Evolutionary conservation across 2,797 vertebrate genomes (phyloP).

Genomic region (Anomalospiza imberbis): DNA sequence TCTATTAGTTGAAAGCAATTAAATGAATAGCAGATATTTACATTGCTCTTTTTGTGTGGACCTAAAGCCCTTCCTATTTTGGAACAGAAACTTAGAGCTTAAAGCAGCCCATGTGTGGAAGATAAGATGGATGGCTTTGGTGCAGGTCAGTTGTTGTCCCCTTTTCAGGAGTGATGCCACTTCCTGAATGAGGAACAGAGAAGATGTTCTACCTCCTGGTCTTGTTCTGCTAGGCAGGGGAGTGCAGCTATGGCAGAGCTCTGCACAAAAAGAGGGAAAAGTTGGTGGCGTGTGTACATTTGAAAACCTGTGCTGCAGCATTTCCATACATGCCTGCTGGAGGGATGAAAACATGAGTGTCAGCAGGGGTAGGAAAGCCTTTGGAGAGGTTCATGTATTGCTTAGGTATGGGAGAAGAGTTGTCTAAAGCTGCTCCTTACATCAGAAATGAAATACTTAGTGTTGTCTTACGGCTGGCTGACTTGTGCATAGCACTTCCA

Average conservation of each 20-base stretch:
- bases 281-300: neutral
- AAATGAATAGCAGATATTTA: neutral
- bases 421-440: neutral
- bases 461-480: neutral
- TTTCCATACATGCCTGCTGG: fast-evolving
- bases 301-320: neutral
- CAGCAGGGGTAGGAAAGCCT: neutral
- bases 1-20: neutral
- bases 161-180: neutral
- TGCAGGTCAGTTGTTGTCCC: neutral
- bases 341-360: neutral
- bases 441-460: neutral
- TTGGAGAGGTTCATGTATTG: neutral
- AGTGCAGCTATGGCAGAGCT: neutral
- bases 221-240: neutral
- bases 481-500: neutral
- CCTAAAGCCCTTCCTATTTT: neutral
- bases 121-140: neutral
- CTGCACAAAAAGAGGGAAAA: neutral
- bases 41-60: neutral
- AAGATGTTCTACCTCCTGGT: neutral
- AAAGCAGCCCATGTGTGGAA: neutral
- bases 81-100: neutral
- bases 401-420: neutral
- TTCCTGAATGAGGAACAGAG: neutral